Evolutionary conservation across 2,888 invertebrate genomes (phyloP).

Genomic region (Ellobium chinense): DNA sequence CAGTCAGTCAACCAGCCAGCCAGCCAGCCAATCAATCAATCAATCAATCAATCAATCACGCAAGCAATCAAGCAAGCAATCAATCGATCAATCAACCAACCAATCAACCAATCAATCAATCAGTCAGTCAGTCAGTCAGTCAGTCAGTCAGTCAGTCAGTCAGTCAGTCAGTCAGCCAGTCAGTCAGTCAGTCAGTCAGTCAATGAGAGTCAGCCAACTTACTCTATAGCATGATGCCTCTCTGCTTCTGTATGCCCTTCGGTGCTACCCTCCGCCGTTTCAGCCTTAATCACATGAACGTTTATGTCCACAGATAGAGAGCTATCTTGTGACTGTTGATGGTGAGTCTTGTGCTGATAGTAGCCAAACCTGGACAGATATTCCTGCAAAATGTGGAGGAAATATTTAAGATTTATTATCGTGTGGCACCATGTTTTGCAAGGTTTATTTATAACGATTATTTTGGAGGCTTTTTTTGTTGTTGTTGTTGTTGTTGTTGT

Average conservation of each 20-base stretch:
- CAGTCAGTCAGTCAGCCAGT: background rate
- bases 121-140: background rate
- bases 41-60: background rate
- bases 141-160: background rate
- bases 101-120: background rate
- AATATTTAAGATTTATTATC: background rate
- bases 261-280: background rate
- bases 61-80: background rate
- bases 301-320: no score
- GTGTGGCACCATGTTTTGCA: background rate
- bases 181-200: background rate
- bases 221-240: slow-evolving; percentile 3
- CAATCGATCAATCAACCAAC: background rate
- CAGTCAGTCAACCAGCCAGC: no score
- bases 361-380: slow-evolving; percentile 24
- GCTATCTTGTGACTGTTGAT: no score
- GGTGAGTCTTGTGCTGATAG: background rate
- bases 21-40: no score
- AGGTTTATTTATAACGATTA: background rate
- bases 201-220: background rate
- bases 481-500: background rate
- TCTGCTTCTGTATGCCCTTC: background rate
- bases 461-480: background rate
- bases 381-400: no score
- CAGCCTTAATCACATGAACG: no score